Conservation (phyloP, 1,140 invertebrate genomes). For the Drosophila ambigua region DNA sequence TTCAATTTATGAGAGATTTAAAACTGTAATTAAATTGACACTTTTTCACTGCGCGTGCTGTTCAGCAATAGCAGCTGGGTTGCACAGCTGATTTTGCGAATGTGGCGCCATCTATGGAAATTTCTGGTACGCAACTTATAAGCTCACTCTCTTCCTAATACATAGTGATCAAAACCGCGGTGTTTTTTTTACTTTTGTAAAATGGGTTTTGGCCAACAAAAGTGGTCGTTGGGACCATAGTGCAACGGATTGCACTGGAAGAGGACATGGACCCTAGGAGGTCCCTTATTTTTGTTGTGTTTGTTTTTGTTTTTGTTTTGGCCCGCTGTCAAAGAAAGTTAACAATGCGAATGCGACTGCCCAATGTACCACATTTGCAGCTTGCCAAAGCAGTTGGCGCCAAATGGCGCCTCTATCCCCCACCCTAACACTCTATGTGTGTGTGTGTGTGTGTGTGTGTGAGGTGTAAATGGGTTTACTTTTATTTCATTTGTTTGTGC, state of each 20-base stretch:
- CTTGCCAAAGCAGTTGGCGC: conserved; percentile 67
- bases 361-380: conserved; percentile 77
- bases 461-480: conserved; percentile 81
- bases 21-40: too few species aligned
- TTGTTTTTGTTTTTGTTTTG: conserved; percentile 43
- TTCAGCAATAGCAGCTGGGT: too few species aligned
- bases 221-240: too few species aligned
- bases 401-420: conserved; percentile 11
- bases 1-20: too few species aligned
- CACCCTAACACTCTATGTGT: not conserved
- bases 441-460: conserved; percentile 35
- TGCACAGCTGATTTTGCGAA: too few species aligned
- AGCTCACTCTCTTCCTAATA: too few species aligned
- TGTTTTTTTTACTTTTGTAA: too few species aligned
- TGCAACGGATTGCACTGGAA: conserved; percentile 32
- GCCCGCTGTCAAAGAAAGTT: conserved; percentile 79
- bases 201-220: too few species aligned
- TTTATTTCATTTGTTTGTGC: conserved; percentile 78
- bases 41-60: too few species aligned
- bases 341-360: conserved; percentile 75
- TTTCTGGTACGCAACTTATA: too few species aligned
- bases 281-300: conserved; percentile 32
- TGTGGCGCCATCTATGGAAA: too few species aligned
- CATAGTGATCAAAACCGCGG: too few species aligned
- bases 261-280: conserved; percentile 54